Evolutionary conservation across 2,113 vertebrate genomes (phyloP).

Genomic region (Orientallactaga bullata): DNA sequence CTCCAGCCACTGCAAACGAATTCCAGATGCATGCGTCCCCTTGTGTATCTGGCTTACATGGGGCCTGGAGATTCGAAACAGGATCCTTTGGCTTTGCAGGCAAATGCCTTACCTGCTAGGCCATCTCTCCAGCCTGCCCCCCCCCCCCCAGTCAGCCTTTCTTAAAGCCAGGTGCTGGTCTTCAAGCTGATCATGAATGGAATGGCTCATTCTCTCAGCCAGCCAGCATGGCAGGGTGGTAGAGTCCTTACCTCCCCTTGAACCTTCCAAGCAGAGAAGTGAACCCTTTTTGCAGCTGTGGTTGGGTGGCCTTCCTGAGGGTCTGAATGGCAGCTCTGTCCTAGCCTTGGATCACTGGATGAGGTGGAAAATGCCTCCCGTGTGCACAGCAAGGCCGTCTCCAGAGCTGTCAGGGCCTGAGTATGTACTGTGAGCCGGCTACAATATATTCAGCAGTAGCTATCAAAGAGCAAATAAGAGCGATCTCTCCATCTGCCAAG

Average conservation of each 20-base stretch:
- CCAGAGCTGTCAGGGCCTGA: background rate
- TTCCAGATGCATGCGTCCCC: too few species aligned
- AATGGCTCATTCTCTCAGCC: fast-evolving
- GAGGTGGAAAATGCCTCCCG: slow-evolving; percentile 52
- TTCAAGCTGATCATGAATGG: background rate
- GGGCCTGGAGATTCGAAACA: too few species aligned
- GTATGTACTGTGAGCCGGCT: background rate
- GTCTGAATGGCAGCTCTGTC: slow-evolving; percentile 31
- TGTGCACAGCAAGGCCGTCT: slow-evolving; percentile 28
- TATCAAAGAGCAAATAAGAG: slow-evolving; percentile 67
- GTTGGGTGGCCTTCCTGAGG: background rate
- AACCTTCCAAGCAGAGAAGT: background rate
- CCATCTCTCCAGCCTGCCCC: too few species aligned
- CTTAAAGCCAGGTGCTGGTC: background rate
- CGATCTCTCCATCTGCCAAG: slow-evolving; percentile 51
- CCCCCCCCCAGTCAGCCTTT: background rate
- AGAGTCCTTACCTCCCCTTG: background rate
- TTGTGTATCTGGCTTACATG: too few species aligned
- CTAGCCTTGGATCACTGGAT: background rate
- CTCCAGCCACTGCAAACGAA: too few species aligned
- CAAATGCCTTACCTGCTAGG: too few species aligned
- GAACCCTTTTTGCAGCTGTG: slow-evolving; percentile 40
- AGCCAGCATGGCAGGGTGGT: background rate
- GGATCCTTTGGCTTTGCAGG: too few species aligned
- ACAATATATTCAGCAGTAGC: slow-evolving; percentile 28